Base-by-base conservation (phyloP, 2,888 invertebrate genomes). In the Cephus spinipes region DNA sequence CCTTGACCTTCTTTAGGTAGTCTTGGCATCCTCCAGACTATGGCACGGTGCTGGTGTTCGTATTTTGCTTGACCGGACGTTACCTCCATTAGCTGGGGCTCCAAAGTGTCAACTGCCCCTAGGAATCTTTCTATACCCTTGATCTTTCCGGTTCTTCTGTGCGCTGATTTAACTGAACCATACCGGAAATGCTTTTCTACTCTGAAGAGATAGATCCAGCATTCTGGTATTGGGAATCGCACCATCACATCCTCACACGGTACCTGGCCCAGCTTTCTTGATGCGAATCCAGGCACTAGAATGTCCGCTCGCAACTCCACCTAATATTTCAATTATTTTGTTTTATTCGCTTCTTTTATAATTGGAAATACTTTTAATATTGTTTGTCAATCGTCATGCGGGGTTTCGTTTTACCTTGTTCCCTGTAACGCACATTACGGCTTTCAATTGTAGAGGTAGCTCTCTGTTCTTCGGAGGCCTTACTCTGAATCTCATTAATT, bases 1-100 rank as follows among this genome's bases (percentile, higher is more conserved):
- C 98, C 99, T 94, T 99, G 99, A 83, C 99, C 99, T 92, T 99
- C 98, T 92, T 99, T 99, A 77, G 99, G 99, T 87, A 99, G 94
- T 76, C 99, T 94, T 12, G 98, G 96, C 94, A 99, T 99, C 86
- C 99, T 94, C 99, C 99, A 99, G 40, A 99, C 99, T 86, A 99
- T 97, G 79, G 99, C 95, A 83, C 97, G 94, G 93, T 98, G 98
- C 90, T 99, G 98, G 93, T 99, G 99, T 92, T 99, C 99, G 92
- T 99, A 99, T 93, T 99, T 99, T 79, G 99, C 99, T 91, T 97
- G 95, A 74, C 98, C 98, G 0, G 98, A 98, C 15, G 99, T 98
- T 11, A 98, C 98, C 92, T 98, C 98, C 91, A 99, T 98, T 35
- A 98, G 93, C 75, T 98, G 97, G 87, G 97, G 96, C 90, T 98